Base-by-base conservation (phyloP, 2,888 invertebrate species). In the Polymixis lichenea region DNA sequence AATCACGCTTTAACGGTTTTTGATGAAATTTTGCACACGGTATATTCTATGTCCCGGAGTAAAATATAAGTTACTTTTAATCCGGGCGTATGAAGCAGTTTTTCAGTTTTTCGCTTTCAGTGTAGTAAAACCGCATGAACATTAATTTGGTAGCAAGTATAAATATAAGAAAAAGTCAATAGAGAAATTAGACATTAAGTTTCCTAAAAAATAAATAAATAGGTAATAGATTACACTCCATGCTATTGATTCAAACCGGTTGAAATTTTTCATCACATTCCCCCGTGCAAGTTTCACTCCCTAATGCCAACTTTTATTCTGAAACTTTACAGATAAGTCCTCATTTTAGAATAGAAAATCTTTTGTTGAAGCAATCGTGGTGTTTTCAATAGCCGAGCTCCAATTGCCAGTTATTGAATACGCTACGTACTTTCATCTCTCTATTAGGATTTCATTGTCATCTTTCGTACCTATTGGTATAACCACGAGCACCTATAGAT, bases 201-300 rank as follows among this genome's bases (percentile, higher is more conserved):
- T 32, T 32, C 32, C 32, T 32, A 4, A 32, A 32, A 32, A 32
- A 32, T 32, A 32, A 32, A 28, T 19, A 25, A 25, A 7, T 19
- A 11, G 64, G 19, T 49, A 15, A 15, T n/a, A 65, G 13, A 9
- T 17, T 25, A 85, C 80, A 76, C 66, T 82, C 67, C 70, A 82
- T 75, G 86, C 88, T 90, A 92, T 90, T 91, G 89, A 91, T 92
- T 92, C 89, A 91, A 91, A 89, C 83, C 86, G 86, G 77, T 85
- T 91, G 88, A n/a, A 17, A 90, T 89, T 89, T 92, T 91, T 91
- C 91, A 93, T 91, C 89, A 90, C 86, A 84, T 69, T 85, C 81
- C 19, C 15, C 73, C 77, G 71, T 71, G 72, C 69, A 74, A 85
- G 55, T 87, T 88, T 78, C 82, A 80, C 62, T 60, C 53, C 49